phyloP scores from a whole-genome alignment of 2,888 invertebrate genomes.

The Alloplasta piceator region DNA sequence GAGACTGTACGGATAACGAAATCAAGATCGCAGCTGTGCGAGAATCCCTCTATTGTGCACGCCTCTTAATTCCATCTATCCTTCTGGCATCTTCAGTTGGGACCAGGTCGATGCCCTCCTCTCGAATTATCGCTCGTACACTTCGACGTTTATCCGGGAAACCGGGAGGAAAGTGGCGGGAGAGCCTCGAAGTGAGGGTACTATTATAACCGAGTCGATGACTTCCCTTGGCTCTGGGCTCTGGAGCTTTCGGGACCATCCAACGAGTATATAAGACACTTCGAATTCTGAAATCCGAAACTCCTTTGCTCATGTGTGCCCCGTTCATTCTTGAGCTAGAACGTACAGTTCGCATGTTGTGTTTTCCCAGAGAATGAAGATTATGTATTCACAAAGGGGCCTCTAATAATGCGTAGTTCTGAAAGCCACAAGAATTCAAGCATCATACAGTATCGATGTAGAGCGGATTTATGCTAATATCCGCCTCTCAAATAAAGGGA shows the following conservation, averaged over 20 bases:
- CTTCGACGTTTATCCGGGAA: constrained; percentile 43
- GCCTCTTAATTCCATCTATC: constrained; percentile 51
- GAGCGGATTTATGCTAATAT: constrained; percentile 74
- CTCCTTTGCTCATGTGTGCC: constrained; percentile 47
- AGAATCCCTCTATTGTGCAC: constrained; percentile 47
- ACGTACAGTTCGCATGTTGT: no score
- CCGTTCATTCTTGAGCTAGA: constrained; percentile 23
- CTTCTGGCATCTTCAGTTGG: neutral
- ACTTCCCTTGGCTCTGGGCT: constrained; percentile 19
- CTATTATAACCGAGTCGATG: constrained; percentile 59
- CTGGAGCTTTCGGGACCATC: constrained; percentile 34
- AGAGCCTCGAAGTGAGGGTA: constrained; percentile 58
- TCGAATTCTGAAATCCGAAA: constrained; percentile 39
- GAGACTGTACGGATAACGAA: constrained; percentile 45
- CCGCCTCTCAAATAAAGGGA: constrained; percentile 32
- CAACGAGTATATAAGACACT: constrained; percentile 29
- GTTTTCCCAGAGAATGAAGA: no score
- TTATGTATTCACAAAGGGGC: constrained; percentile 6
- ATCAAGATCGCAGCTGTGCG: constrained; percentile 32
- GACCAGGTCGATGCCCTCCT: constrained; percentile 36
- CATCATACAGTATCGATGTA: constrained; percentile 69
- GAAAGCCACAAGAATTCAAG: constrained; percentile 68
- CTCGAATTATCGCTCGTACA: constrained; percentile 57
- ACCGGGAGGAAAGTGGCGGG: constrained; percentile 17
- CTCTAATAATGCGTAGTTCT: constrained; percentile 30